Evolutionary conservation across 2,113 vertebrate species (phyloP).

Genomic region (Polypterus senegalus): DNA sequence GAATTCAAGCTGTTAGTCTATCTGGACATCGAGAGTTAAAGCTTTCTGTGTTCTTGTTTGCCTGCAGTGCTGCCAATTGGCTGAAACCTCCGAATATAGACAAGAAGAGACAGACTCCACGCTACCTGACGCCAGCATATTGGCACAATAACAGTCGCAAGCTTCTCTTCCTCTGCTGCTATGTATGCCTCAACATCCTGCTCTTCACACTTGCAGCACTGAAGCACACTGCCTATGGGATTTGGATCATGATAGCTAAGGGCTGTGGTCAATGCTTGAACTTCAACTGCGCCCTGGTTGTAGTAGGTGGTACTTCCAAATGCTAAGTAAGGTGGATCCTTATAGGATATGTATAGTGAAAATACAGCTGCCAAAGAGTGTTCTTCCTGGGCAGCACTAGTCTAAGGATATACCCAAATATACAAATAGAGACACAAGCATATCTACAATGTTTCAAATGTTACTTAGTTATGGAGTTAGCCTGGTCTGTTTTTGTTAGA

Average conservation of each 20-base stretch:
- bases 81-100: slow-evolving; percentile 47
- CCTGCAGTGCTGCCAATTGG: slow-evolving; percentile 66
- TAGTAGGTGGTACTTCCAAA: slow-evolving; percentile 38
- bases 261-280: slow-evolving; percentile 77
- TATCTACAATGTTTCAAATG: too few species aligned
- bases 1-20: too few species aligned
- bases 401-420: too few species aligned
- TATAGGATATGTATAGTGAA: too few species aligned
- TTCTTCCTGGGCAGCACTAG: neutral
- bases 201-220: slow-evolving; percentile 51
- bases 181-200: slow-evolving; percentile 38
- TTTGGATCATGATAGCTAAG: slow-evolving; percentile 55
- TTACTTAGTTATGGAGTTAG: too few species aligned
- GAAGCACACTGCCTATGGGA: slow-evolving; percentile 23
- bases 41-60: too few species aligned
- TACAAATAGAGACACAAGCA: too few species aligned
- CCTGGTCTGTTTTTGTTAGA: too few species aligned
- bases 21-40: too few species aligned
- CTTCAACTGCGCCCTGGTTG: slow-evolving; percentile 74
- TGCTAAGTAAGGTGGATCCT: too few species aligned
- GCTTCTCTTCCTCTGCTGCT: slow-evolving; percentile 53
- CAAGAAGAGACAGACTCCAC: slow-evolving; percentile 28
- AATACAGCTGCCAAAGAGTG: too few species aligned
- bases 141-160: slow-evolving; percentile 66
- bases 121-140: slow-evolving; percentile 47